These are phyloP conservation scores for Synergus japonicus DNA, from an alignment of 2,888 invertebrate genomes.

Conservation along the genomic window DNA sequence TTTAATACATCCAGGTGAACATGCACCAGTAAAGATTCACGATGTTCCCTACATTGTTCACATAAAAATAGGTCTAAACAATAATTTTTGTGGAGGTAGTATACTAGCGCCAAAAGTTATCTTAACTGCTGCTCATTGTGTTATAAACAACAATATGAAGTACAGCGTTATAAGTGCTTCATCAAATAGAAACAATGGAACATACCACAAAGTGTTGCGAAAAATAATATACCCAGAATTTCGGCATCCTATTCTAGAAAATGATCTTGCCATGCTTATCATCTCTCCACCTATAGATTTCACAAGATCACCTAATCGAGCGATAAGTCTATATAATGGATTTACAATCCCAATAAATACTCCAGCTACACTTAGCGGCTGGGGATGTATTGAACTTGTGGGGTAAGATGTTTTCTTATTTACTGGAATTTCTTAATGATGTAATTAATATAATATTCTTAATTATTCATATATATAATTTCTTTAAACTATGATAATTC, in stretches of 20 bases:
- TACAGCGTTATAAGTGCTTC: neutral
- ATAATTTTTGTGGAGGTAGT: conserved; percentile 4
- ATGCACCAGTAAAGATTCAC: neutral
- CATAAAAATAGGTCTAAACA: neutral
- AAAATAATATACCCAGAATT: too few species aligned
- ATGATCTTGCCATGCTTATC: too few species aligned
- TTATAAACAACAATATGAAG: neutral
- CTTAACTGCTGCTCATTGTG: conserved; percentile 5
- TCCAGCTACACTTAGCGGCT: neutral
- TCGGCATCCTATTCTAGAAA: too few species aligned
- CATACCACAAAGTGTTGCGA: neutral
- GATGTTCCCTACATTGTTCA: conserved; percentile 6
- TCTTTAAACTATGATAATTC: too few species aligned
- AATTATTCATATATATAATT: too few species aligned
- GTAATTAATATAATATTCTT: too few species aligned
- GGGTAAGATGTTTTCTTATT: too few species aligned
- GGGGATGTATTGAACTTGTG: neutral
- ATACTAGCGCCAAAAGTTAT: neutral
- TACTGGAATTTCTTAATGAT: too few species aligned
- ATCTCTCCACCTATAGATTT: too few species aligned
- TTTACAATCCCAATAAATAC: too few species aligned
- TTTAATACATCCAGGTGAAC: neutral
- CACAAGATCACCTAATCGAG: too few species aligned
- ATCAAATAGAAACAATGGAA: neutral
- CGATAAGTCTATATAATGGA: too few species aligned